Base-by-base conservation (phyloP, 2,113 vertebrate species). In the Pholis gunnellus region DNA sequence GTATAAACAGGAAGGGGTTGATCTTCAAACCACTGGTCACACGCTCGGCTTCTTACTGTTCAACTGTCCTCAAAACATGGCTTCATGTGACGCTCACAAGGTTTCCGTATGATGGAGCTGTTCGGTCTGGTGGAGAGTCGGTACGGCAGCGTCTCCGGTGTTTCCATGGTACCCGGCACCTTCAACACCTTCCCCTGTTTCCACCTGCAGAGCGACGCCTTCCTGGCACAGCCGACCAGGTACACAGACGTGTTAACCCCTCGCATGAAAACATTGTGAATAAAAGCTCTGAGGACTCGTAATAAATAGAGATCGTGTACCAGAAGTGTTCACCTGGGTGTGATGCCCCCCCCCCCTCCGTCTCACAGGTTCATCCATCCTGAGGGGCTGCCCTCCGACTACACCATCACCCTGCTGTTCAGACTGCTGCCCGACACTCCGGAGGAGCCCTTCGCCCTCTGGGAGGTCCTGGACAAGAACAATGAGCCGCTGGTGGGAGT, bases 61-160 rank as follows among this genome's bases (percentile, higher is more conserved):
- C 34, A 34, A 31, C 31, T 31, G 31, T 31, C 31, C 31, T 31
- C 31, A 4, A 31, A 34, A 34, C 34, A 6, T 6, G 3, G 31
- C 4, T 34, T 34, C 31, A 34, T 34, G 3, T 3, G 31, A 38
- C 9, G 36, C 15, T 40, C 9, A 40, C 9, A 10, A 99, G 98
- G 98, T 59, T 99, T 99, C 95, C 96, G 96, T 84, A 99, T 99
- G 98, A 99, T 99, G 98, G 98, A 99, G 90, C 95, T 97, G 94
- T 99, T 99, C 80, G 97, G 98, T 14, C 95, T 99, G 85, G 92
- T 97, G 85, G 97, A 98, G 91, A 95, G 96, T 72, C 96, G 95
- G 7, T 99, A 98, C 93, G 95, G 96, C 66, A 89, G 92, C 22
- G 83, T 99, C 46, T 84, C 97, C 34, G 97, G 98, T 0, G 96